A percentile compares a stretch with the other conserved stretches of the same genome.
Conservation (phyloP, 2,113 vertebrate species). For the Gymnogyps californianus region DNA sequence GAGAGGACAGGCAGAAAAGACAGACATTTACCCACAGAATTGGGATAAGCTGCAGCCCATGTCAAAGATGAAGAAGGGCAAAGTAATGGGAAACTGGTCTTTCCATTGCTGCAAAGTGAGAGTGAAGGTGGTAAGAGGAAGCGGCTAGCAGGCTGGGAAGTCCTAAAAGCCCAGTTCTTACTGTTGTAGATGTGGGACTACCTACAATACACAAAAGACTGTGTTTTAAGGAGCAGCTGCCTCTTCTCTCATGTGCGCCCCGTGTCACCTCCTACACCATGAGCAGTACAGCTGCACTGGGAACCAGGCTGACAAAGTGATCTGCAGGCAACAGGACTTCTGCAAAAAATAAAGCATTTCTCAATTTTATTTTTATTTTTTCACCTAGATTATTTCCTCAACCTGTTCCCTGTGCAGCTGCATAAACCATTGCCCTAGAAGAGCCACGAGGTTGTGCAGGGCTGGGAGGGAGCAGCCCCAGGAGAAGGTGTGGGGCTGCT, state of each 20-base stretch:
- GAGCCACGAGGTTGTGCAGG: background rate
- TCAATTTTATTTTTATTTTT: background rate
- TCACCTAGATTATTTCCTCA: background rate
- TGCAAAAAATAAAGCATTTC: background rate
- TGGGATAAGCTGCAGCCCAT: background rate
- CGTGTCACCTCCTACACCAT: accelerated
- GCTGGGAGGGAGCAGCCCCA: background rate
- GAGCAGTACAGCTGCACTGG: background rate
- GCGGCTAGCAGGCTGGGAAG: background rate
- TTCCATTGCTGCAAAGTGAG: background rate
- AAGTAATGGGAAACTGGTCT: background rate
- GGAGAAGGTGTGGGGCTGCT: background rate
- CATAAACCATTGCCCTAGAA: background rate
- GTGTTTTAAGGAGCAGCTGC: background rate
- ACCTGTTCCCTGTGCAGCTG: background rate
- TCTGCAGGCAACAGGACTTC: background rate
- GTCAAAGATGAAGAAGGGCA: background rate
- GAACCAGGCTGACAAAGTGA: background rate
- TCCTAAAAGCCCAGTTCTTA: background rate
- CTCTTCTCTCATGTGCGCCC: background rate
- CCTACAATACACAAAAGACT: background rate
- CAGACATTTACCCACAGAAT: background rate
- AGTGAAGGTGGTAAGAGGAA: background rate
- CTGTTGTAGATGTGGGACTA: background rate
- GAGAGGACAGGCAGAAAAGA: background rate